Percentiles rank a stretch among this genome's conserved stretches.
Conservation (phyloP, 2,888 invertebrate genomes). For the Nomada flava region DNA sequence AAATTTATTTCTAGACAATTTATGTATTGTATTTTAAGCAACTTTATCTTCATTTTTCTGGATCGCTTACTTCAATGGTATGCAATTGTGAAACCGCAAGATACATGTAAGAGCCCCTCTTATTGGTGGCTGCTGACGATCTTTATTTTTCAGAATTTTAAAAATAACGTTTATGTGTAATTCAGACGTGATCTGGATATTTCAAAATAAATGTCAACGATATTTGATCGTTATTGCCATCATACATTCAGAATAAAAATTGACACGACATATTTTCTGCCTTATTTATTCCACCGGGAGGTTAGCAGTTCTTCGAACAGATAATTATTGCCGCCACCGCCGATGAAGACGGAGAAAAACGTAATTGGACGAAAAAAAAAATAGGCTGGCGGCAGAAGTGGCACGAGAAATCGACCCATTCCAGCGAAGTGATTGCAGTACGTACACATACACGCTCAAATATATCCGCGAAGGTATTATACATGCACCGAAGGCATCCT, state of each 20-base stretch:
- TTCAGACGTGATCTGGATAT: not conserved
- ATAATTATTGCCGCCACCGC: not conserved
- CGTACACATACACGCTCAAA: not conserved
- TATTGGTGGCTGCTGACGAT: no score
- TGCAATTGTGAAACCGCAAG: no score
- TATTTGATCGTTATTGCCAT: not conserved
- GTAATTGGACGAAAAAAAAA: slow-evolving; percentile 14
- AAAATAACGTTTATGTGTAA: no score
- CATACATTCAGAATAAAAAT: not conserved
- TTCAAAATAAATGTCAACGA: not conserved
- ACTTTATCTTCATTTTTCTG: no score
- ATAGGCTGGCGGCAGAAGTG: slow-evolving; percentile 3
- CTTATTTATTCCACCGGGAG: not conserved
- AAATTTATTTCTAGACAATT: no score
- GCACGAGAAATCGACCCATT: slow-evolving; percentile 6
- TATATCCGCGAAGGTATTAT: not conserved
- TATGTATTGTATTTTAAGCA: no score
- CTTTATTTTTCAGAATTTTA: no score
- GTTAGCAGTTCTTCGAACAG: not conserved
- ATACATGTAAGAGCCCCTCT: no score
- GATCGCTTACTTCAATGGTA: no score
- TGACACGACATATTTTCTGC: not conserved
- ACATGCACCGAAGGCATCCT: slow-evolving; percentile 45
- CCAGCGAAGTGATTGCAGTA: not conserved
- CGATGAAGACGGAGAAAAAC: slow-evolving; percentile 7